Percentiles rank a stretch among this genome's conserved stretches.
Evolutionary conservation across 2,797 vertebrate species (phyloP).

Genomic region (Macrochelys suwanniensis): DNA sequence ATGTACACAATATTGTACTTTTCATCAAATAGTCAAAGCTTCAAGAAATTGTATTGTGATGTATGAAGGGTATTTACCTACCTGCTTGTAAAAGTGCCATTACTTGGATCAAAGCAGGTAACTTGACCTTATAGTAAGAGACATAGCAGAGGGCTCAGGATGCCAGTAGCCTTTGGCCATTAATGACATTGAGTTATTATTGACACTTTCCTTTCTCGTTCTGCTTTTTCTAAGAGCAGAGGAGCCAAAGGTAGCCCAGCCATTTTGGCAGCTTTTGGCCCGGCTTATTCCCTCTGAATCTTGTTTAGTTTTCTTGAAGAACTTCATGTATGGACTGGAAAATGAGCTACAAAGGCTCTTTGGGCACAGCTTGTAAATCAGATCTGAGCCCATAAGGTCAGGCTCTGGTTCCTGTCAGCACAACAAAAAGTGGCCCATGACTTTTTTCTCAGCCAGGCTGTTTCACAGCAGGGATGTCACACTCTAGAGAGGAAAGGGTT

Average conservation of each 20-base stretch:
- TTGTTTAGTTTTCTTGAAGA: constrained; percentile 16
- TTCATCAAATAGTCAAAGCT: background rate
- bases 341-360: background rate
- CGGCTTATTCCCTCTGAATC: background rate
- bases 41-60: background rate
- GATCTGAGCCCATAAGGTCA: no score
- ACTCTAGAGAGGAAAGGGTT: background rate
- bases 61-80: background rate
- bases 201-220: background rate
- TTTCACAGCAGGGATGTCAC: background rate
- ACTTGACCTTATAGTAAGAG: background rate
- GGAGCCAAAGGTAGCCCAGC: background rate
- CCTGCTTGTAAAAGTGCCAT: background rate
- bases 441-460: background rate
- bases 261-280: background rate
- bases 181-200: constrained; percentile 20
- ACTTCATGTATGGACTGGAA: background rate
- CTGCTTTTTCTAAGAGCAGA: background rate
- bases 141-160: background rate
- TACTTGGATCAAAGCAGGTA: background rate
- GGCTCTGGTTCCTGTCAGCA: background rate
- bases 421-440: background rate
- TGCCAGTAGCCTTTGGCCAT: background rate
- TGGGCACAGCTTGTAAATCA: background rate
- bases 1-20: background rate